A percentile compares a stretch with the other conserved stretches of the same genome.
These are phyloP conservation scores for Agriopis aurantiaria DNA, from an alignment of 2,888 invertebrate species.

Conservation along the genomic window DNA sequence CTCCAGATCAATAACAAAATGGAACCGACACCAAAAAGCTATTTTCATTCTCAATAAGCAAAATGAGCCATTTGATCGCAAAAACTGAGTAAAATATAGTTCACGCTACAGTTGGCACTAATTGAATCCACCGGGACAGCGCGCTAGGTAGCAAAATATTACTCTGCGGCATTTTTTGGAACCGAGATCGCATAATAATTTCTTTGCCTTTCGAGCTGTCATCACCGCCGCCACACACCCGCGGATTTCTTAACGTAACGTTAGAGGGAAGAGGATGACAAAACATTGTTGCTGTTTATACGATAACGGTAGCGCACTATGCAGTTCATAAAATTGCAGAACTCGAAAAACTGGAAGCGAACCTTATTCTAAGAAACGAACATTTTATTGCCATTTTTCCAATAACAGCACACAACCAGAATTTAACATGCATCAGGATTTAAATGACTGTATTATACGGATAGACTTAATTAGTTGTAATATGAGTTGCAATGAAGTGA, in stretches of 20 bases:
- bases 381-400: conserved; percentile 15
- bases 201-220: no score
- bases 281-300: neutral
- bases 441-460: conserved; percentile 5
- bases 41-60: conserved; percentile 7
- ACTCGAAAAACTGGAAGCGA: neutral
- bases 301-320: neutral
- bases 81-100: conserved; percentile 44
- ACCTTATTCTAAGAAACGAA: no score
- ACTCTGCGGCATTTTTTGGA: neutral
- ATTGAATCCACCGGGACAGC: conserved; percentile 59
- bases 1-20: neutral
- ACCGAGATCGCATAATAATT: neutral
- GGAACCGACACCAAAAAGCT: neutral
- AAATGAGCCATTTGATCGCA: conserved; percentile 17
- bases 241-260: no score
- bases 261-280: no score
- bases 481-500: conserved; percentile 11
- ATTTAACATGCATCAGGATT: conserved; percentile 7
- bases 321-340: neutral
- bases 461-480: conserved; percentile 17
- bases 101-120: conserved; percentile 63
- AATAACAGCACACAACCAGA: conserved; percentile 10
- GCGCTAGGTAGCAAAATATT: neutral
- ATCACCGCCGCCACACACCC: no score